Evolutionary conservation across 1,140 invertebrate genomes (phyloP), one percentile per base, ranked within the genome.

Genomic region (Anoplophora glabripennis): DNA sequence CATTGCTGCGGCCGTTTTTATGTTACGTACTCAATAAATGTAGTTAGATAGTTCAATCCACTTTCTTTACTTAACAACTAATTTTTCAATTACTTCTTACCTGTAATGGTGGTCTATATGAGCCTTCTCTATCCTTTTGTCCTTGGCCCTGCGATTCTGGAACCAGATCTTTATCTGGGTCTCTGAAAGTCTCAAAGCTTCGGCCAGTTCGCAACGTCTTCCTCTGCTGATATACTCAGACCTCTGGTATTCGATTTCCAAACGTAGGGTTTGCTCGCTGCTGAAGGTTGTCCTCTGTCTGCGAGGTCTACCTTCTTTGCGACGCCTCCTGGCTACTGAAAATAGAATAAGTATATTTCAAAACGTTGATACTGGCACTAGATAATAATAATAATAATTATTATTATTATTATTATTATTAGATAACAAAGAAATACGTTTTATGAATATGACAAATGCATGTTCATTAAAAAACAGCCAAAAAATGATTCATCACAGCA

Each of bases 91-190:
- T 14, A 44, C 33, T n/a, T 53, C 46, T 52, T 79, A 94, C 94
- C 94, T 89, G 75, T 93, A 93, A 61, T 95, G 92, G 69, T 96
- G 93, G 79, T 98, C 94, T 21, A 94, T 79, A 53, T 96, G 93
- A 0, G 94, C 93, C 71, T 97, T 97, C 72, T 98, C 94, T 57
- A 98, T 93, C 46, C 94, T 80, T 77, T 97, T 98, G 71, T 97
- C 94, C 76, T 97, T 97, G 7, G 94, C 94, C 63, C 94, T 80
- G 45, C 94, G 80, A 76, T 98, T 97, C 77, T 98, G 95, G 73
- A 96, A 98, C 95, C 95, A 96, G 59, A 96, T 96, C 78, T 96
- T 96, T 48, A 96, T 94, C 79, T 94, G 93, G 0, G 93, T 96
- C 76, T 97, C 95, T 2, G 91, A 92, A 7, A 98, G 79, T 44